phyloP scores from a whole-genome alignment of 2,113 vertebrate genomes.

The Sisor rabdophorus region DNA sequence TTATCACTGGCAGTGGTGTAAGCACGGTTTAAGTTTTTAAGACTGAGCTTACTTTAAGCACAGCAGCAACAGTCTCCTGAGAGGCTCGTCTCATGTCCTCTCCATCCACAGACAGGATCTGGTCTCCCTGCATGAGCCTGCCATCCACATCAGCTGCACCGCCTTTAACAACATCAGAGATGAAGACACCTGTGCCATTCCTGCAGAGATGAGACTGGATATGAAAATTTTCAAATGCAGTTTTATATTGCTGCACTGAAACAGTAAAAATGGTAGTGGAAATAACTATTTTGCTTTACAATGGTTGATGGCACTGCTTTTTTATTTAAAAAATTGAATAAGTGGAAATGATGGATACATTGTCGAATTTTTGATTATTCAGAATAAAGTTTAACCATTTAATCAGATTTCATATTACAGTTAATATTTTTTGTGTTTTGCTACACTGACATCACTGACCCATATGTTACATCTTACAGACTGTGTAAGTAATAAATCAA shows the following conservation, averaged over 20 bases:
- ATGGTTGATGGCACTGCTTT: neutral
- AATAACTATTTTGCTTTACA: neutral
- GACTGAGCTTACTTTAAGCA: conserved; percentile 78
- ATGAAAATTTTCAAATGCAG: too few species aligned
- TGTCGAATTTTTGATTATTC: neutral
- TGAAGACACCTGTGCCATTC: conserved; percentile 84
- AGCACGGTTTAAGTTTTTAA: conserved; percentile 30
- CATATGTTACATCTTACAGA: neutral
- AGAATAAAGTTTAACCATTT: neutral
- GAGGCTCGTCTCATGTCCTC: conserved; percentile 85
- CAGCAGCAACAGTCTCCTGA: conserved; percentile 86
- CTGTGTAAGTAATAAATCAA: neutral
- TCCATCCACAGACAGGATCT: conserved; percentile 89
- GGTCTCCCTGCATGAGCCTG: conserved; percentile 93
- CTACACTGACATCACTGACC: neutral
- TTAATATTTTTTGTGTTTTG: neutral
- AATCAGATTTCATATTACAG: neutral
- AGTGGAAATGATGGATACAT: too few species aligned
- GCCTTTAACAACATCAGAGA: conserved; percentile 93
- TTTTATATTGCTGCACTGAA: neutral
- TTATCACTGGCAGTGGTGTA: conserved; percentile 20
- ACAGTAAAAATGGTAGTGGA: neutral
- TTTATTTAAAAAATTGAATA: too few species aligned
- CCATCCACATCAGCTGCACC: conserved; percentile 91
- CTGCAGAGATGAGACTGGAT: conserved; percentile 39